Evolutionary conservation across 2,797 vertebrate species (phyloP).

Genomic region (Australoheros facetus): DNA sequence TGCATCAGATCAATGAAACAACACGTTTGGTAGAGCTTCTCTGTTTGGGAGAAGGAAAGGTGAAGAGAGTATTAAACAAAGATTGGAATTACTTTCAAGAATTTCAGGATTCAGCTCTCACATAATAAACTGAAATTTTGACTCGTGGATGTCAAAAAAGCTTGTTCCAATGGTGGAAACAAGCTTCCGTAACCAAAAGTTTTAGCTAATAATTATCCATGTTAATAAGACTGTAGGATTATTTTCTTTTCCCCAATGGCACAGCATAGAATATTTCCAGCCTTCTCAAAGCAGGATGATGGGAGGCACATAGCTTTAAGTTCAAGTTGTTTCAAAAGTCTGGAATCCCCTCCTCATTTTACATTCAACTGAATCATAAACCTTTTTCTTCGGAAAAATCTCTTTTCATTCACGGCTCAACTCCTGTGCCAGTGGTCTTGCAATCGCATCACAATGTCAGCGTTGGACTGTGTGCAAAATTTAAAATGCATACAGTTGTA

Average conservation of each 20-base stretch:
- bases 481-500: conserved; percentile 33
- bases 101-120: background rate
- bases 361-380: conserved; percentile 29
- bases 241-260: background rate
- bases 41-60: conserved; percentile 17
- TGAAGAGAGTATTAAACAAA: conserved; percentile 40
- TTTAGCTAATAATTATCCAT: conserved; percentile 5
- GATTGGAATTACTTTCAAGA: background rate
- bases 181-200: background rate
- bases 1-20: conserved; percentile 48
- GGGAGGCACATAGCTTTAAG: conserved; percentile 7
- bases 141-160: background rate
- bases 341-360: conserved; percentile 40
- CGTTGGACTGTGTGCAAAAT: conserved; percentile 29
- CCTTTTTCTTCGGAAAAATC: conserved; percentile 50
- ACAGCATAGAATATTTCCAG: background rate
- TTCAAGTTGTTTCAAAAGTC: conserved; percentile 33
- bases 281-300: background rate
- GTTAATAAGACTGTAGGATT: background rate
- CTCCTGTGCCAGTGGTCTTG: conserved; percentile 35
- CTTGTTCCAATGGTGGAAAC: no score
- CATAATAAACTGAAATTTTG: background rate
- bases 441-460: conserved; percentile 44
- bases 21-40: conserved; percentile 49
- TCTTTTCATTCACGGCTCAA: conserved; percentile 34